These are phyloP conservation scores for Smutsia gigantea DNA, from an alignment of 2,797 vertebrate species.

Conservation along the genomic window DNA sequence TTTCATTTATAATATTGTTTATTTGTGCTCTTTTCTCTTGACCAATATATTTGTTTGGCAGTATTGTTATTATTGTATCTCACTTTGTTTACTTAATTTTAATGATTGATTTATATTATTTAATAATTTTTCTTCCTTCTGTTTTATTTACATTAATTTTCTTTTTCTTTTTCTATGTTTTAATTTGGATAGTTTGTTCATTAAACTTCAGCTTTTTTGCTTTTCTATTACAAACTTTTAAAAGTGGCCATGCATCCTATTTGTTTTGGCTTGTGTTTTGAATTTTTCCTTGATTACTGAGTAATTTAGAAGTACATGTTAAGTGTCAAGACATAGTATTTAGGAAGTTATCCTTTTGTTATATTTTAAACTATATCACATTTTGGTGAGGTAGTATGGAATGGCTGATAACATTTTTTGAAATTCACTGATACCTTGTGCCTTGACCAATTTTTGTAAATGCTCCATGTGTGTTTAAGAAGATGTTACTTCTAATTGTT, in stretches of 20 bases:
- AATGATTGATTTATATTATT: neutral
- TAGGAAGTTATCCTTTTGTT: neutral
- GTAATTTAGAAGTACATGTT: neutral
- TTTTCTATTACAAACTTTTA: neutral
- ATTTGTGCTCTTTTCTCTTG: neutral
- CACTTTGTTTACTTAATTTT: neutral
- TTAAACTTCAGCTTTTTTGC: neutral
- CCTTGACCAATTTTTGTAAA: conserved; percentile 20
- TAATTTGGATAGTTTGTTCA: neutral
- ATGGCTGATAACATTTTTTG: neutral
- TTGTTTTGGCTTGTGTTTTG: conserved; percentile 45
- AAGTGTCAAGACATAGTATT: neutral
- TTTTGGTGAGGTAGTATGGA: neutral
- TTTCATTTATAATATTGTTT: conserved; percentile 5
- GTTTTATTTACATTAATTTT: neutral
- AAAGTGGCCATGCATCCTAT: neutral
- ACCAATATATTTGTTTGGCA: neutral
- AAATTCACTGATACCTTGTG: neutral
- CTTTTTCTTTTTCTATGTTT: conserved; percentile 17
- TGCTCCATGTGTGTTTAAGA: neutral
- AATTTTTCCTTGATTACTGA: conserved; percentile 46
- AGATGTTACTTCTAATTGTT: neutral
- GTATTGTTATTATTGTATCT: neutral
- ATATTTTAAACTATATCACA: conserved; percentile 24
- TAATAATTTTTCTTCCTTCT: neutral